Evolutionary conservation across 2,888 invertebrate species (phyloP).

Genomic region (Caenorhabditis sp.): DNA sequence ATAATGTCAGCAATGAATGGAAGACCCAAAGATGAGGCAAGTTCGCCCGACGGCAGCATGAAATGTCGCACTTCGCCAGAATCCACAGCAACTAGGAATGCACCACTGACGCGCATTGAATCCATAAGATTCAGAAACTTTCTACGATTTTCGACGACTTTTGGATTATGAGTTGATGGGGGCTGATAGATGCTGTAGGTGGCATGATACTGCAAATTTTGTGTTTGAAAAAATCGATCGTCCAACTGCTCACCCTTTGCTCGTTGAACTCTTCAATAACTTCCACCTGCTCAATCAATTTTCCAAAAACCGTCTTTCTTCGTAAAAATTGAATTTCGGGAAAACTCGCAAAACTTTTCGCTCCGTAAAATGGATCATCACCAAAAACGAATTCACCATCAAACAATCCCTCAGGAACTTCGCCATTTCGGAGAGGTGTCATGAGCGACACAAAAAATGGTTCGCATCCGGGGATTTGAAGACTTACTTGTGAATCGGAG

Average conservation of each 20-base stretch:
- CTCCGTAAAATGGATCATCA: neutral
- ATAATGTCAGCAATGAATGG: slow-evolving; percentile 1
- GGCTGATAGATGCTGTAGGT: neutral
- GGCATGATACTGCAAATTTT: neutral
- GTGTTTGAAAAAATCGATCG: too few species aligned
- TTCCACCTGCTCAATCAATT: neutral
- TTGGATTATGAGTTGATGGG: too few species aligned
- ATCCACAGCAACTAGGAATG: neutral
- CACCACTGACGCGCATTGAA: neutral
- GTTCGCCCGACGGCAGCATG: slow-evolving; percentile 15
- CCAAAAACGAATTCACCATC: neutral
- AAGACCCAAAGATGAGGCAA: slow-evolving; percentile 20
- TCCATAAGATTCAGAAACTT: neutral
- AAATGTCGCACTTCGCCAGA: neutral
- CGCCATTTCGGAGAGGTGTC: neutral
- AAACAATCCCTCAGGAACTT: neutral
- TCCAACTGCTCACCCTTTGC: neutral
- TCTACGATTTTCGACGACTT: neutral
- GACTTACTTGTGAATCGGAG: neutral
- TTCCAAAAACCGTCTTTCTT: neutral
- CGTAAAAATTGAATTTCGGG: neutral
- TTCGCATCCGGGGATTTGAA: neutral
- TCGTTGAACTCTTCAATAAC: neutral
- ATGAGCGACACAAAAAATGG: neutral
- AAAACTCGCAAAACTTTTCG: neutral